phyloP scores from a whole-genome alignment of 2,797 vertebrate species.

The Chelonia mydas region DNA sequence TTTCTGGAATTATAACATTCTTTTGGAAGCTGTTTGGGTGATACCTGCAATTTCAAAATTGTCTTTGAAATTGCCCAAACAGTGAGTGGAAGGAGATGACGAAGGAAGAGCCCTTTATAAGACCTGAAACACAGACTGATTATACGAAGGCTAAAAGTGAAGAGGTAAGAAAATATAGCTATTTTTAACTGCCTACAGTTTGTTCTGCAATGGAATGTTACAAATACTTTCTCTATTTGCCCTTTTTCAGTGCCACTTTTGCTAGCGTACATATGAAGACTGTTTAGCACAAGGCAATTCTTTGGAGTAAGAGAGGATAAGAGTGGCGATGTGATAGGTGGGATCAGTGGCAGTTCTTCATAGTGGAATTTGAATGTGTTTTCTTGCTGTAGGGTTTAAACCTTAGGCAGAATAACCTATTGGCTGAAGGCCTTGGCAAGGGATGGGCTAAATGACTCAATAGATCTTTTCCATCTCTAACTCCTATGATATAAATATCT shows the following conservation, averaged over 20 bases:
- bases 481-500: constrained; percentile 46
- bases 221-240: background rate
- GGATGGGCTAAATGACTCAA: constrained; percentile 46
- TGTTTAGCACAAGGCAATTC: background rate
- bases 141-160: background rate
- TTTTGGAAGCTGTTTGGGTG: background rate
- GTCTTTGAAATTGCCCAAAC: constrained; percentile 16
- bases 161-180: background rate
- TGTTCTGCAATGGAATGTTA: background rate
- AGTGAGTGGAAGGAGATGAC: background rate
- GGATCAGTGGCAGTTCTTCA: constrained; percentile 8
- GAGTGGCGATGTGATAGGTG: background rate
- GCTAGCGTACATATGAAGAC: background rate
- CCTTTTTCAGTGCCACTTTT: constrained; percentile 20
- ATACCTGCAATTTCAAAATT: background rate
- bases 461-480: constrained; percentile 27
- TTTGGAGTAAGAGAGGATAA: background rate
- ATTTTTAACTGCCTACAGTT: constrained; percentile 27
- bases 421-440: constrained; percentile 31
- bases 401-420: constrained; percentile 8
- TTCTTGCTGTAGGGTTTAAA: constrained; percentile 45
- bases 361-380: constrained; percentile 28
- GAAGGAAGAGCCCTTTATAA: background rate
- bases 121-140: background rate
- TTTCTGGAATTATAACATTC: background rate